A percentile compares a stretch with the other conserved stretches of the same genome.
Evolutionary conservation across 2,888 invertebrate genomes (phyloP).

Genomic region (Rosalia funebris): DNA sequence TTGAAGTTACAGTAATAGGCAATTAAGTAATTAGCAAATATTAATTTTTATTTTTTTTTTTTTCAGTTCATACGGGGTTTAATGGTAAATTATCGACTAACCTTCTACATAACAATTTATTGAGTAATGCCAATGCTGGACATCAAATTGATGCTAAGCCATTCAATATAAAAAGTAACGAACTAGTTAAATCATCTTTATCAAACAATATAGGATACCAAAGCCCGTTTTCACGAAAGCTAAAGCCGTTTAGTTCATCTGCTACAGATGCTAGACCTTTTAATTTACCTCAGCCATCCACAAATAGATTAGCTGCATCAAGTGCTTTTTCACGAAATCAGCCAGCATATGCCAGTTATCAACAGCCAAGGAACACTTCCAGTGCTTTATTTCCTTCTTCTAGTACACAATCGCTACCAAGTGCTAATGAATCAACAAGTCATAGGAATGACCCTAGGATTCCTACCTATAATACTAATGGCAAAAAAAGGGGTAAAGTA

Average conservation of each 20-base stretch:
- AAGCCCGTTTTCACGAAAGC: conserved; percentile 24
- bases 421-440: neutral
- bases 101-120: neutral
- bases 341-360: neutral
- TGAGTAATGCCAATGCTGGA: neutral
- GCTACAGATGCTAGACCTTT: conserved; percentile 14
- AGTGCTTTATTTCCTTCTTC: neutral
- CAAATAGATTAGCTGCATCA: neutral
- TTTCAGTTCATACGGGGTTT: too few species aligned
- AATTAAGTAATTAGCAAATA: too few species aligned
- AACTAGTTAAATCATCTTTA: neutral
- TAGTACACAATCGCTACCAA: conserved; percentile 21
- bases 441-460: conserved; percentile 32
- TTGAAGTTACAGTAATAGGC: too few species aligned
- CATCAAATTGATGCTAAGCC: conserved; percentile 29
- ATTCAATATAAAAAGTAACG: neutral
- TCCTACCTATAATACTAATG: conserved; percentile 53
- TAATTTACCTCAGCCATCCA: neutral
- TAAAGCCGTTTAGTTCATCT: neutral
- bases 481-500: conserved; percentile 52
- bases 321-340: neutral
- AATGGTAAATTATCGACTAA: too few species aligned
- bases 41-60: too few species aligned
- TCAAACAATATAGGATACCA: conserved; percentile 14
- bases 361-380: neutral